Evolutionary conservation across 2,888 invertebrate genomes (phyloP), one percentile per base, ranked within the genome.

Genomic region (Pyrocoelia pectoralis): DNA sequence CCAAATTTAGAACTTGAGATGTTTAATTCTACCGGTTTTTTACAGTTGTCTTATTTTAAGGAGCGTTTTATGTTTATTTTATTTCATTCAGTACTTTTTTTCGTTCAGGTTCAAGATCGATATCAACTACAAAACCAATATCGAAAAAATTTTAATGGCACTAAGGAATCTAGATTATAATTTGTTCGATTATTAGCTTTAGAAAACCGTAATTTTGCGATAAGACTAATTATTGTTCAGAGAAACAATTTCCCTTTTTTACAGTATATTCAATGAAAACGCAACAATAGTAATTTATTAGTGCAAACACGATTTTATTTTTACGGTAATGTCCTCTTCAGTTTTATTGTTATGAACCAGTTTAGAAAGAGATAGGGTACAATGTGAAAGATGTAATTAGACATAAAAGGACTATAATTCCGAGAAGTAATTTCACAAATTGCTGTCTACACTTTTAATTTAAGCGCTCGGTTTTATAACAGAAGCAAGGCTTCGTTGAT

Each of bases 401-500:
- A 72, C 66, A 65, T 68, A 65, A 70, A 53, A 68, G 54, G 63
- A 64, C 63, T 58, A 73, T 73, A 76, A 77, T 80, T 80, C 81
- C 75, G 68, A 77, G 80, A 81, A 81, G 79, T 80, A 79, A 81
- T 81, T 81, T 81, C 80, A 81, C 80, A 81, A 81, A 81, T 81
- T 81, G 80, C 77, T 74, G 75, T 76, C 77, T 76, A 78, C 77
- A 78, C 77, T 75, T 76, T 77, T 77, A 78, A 77, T 77, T 77
- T 75, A 76, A 75, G 68, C 64, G 58, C 64, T 40, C 19, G 50
- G n/a, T 15, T 52, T 33, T 18, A 24, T 29, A 19, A 18, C 28
- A 40, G 52, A 17, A 29, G 13, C 15, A 19, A 4, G 14, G 33
- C 12, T 9, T 15, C 55, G 24, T 6, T 24, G 24, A 24, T 24